Evolutionary conservation across 2,888 invertebrate genomes (phyloP).

Genomic region (Ormyrus nitidulus): DNA sequence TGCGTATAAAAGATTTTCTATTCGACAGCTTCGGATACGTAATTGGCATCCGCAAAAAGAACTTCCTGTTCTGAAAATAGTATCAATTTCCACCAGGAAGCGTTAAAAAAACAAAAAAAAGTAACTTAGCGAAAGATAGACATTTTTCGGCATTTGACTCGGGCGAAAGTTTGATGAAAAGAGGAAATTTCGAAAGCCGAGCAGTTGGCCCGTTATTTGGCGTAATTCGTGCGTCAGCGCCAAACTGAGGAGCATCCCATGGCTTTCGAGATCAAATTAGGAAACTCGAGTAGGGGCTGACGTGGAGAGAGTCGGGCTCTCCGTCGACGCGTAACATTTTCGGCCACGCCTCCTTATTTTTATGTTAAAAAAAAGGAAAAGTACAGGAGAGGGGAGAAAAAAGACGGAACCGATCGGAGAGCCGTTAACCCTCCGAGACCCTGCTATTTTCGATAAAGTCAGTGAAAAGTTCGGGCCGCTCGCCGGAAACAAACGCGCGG

Average conservation of each 20-base stretch:
- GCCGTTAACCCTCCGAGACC: conserved; percentile 11
- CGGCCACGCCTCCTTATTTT: not conserved
- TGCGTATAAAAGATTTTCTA: too few species aligned
- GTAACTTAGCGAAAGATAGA: too few species aligned
- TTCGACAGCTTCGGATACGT: too few species aligned
- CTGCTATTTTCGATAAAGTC: not conserved
- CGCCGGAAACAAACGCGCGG: conserved; percentile 59
- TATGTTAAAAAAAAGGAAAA: conserved; percentile 8
- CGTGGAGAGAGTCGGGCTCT: conserved; percentile 11
- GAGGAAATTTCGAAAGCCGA: conserved; percentile 23
- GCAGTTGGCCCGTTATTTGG: not conserved
- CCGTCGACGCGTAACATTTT: conserved; percentile 18
- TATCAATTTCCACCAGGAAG: too few species aligned
- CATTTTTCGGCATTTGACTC: too few species aligned
- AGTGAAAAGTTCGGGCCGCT: conserved; percentile 1
- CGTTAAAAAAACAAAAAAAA: too few species aligned
- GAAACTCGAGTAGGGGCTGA: conserved; percentile 43
- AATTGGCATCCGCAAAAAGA: too few species aligned
- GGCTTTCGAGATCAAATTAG: conserved; percentile 47
- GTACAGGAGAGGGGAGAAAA: not conserved
- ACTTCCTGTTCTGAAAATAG: too few species aligned
- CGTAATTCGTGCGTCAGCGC: conserved; percentile 43
- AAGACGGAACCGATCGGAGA: not conserved
- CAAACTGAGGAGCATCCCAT: conserved; percentile 16
- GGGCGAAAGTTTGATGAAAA: too few species aligned